Conservation (phyloP, 2,888 invertebrate genomes). For the Ptychoptera contaminata region DNA sequence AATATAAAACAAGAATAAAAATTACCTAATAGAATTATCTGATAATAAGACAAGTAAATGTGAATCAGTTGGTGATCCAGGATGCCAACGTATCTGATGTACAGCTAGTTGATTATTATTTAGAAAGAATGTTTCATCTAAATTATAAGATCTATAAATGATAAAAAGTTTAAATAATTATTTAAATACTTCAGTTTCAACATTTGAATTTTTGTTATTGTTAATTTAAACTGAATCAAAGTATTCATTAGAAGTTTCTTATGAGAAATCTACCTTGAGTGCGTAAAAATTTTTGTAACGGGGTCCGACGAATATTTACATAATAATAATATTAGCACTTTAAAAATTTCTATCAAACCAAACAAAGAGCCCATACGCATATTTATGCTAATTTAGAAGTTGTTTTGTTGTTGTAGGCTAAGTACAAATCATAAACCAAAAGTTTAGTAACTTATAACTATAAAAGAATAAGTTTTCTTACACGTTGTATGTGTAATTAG, state of each 20-base stretch:
- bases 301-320: too few relatives aligned
- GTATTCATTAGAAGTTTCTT: too few relatives aligned
- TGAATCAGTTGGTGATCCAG: slow-evolving; percentile 56
- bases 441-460: not conserved
- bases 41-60: slow-evolving; percentile 69
- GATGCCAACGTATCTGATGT: slow-evolving; percentile 71
- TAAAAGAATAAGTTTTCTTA: not conserved
- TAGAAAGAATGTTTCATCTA: slow-evolving; percentile 59
- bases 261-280: too few relatives aligned
- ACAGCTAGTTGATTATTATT: slow-evolving; percentile 53
- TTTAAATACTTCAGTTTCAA: not conserved
- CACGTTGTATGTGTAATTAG: slow-evolving; percentile 1
- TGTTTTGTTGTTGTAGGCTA: not conserved
- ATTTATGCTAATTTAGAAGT: too few relatives aligned
- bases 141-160: slow-evolving; percentile 46
- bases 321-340: too few relatives aligned
- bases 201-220: not conserved
- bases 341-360: too few relatives aligned
- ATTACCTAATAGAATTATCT: slow-evolving; percentile 70
- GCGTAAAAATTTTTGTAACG: too few relatives aligned
- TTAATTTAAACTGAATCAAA: not conserved
- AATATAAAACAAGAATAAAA: not conserved
- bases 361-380: too few relatives aligned
- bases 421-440: too few relatives aligned
- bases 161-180: slow-evolving; percentile 8